These are phyloP conservation scores for Scaptomyza pallida DNA, from an alignment of 1,140 invertebrate genomes.

Conservation along the genomic window DNA sequence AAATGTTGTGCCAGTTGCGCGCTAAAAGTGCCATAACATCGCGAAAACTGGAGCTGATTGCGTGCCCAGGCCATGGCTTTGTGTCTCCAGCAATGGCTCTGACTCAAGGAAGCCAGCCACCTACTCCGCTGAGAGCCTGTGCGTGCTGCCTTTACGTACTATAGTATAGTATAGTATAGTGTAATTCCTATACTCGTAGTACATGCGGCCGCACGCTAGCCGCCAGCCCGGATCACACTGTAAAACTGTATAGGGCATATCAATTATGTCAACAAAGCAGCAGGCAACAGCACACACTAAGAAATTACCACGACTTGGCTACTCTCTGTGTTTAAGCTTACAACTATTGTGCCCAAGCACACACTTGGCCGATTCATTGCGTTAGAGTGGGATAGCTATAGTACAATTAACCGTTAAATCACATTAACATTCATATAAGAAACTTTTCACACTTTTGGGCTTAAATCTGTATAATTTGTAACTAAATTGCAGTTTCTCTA, in stretches of 20 bases:
- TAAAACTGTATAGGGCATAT: slow-evolving; percentile 51
- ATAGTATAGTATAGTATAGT: neutral
- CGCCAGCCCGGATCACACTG: slow-evolving; percentile 15
- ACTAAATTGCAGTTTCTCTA: too few species aligned
- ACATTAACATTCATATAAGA: too few species aligned
- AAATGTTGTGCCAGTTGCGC: slow-evolving; percentile 50
- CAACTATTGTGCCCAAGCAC: too few species aligned
- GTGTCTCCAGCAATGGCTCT: neutral
- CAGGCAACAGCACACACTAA: too few species aligned
- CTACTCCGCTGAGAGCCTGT: slow-evolving; percentile 9
- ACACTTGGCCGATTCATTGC: too few species aligned
- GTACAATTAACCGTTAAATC: too few species aligned
- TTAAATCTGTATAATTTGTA: too few species aligned
- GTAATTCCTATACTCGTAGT: slow-evolving; percentile 2
- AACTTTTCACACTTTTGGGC: too few species aligned
- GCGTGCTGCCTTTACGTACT: slow-evolving; percentile 22
- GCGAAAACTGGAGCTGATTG: slow-evolving; percentile 43
- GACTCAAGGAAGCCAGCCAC: slow-evolving; percentile 3
- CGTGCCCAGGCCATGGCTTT: slow-evolving; percentile 12
- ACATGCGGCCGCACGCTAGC: slow-evolving; percentile 31
- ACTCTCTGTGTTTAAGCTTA: too few species aligned
- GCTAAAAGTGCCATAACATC: slow-evolving; percentile 43
- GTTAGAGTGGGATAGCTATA: too few species aligned
- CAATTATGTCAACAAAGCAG: slow-evolving; percentile 74
- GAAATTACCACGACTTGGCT: too few species aligned